Percentiles rank a stretch among this genome's conserved stretches.
Evolutionary conservation across 2,797 vertebrate genomes (phyloP).

Genomic region (Ctenopoma multispine): DNA sequence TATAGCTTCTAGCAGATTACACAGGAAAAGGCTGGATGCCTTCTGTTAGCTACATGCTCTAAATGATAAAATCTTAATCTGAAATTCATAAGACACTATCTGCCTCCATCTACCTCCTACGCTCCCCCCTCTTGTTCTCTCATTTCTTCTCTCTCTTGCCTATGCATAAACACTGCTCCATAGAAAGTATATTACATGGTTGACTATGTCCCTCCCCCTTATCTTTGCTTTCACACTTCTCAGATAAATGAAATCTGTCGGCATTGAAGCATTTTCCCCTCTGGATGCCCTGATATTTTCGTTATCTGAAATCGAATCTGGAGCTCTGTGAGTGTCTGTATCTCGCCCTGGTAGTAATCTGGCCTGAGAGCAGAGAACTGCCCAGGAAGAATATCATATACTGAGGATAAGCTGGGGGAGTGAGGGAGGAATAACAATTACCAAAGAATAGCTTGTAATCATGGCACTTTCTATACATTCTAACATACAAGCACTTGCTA

Average conservation of each 20-base stretch:
- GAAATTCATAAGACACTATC: constrained; percentile 78
- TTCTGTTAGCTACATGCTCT: constrained; percentile 75
- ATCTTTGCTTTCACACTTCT: constrained; percentile 71
- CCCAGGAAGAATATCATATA: constrained; percentile 75
- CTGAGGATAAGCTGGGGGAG: constrained; percentile 56
- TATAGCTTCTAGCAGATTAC: constrained; percentile 65
- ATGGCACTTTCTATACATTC: constrained; percentile 54
- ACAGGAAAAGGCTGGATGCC: constrained; percentile 60
- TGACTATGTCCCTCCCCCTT: constrained; percentile 67
- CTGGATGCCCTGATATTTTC: constrained; percentile 76
- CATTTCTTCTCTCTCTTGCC: constrained; percentile 49
- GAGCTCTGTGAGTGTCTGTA: constrained; percentile 65
- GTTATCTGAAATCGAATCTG: constrained; percentile 84
- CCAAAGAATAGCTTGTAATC: constrained; percentile 60
- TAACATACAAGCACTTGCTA: constrained; percentile 47
- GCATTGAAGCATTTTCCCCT: constrained; percentile 74
- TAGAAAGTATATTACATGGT: constrained; percentile 67
- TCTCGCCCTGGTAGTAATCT: constrained; percentile 75
- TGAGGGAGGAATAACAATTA: constrained; percentile 66
- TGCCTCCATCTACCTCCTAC: constrained; percentile 70
- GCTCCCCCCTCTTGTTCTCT: constrained; percentile 51
- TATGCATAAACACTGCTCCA: constrained; percentile 63
- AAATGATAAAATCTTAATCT: constrained; percentile 79
- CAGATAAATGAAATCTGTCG: constrained; percentile 79
- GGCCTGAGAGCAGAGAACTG: constrained; percentile 70